A percentile compares a stretch with the other conserved stretches of the same genome.
phyloP scores from a whole-genome alignment of 2,113 vertebrate genomes.

The Neogobius melanostomus region DNA sequence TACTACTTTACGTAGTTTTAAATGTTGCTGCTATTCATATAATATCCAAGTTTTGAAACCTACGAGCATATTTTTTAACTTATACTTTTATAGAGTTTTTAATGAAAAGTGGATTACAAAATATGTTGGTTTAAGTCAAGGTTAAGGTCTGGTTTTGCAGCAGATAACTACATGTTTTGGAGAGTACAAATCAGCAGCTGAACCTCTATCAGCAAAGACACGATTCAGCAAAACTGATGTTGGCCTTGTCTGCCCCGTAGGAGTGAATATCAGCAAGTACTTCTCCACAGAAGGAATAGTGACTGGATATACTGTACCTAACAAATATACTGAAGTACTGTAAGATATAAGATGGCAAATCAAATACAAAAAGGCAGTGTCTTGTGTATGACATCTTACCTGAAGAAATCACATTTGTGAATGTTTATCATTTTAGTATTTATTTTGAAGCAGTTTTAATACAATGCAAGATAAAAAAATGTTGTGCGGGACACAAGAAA shows the following conservation, averaged over 20 bases:
- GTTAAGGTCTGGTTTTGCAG: slow-evolving; percentile 53
- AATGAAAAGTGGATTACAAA: neutral
- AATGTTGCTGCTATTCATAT: neutral
- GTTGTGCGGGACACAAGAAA: neutral
- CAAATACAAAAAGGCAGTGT: too few species aligned
- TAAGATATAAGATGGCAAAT: too few species aligned
- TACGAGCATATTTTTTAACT: neutral
- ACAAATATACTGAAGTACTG: neutral
- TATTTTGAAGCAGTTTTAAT: too few species aligned
- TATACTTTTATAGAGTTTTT: neutral
- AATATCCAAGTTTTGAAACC: neutral
- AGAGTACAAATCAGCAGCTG: slow-evolving; percentile 45
- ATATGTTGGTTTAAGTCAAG: slow-evolving; percentile 35
- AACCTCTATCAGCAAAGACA: slow-evolving; percentile 41
- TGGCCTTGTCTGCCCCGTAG: slow-evolving; percentile 26
- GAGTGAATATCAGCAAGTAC: slow-evolving; percentile 14
- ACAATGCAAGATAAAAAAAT: too few species aligned
- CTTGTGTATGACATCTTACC: too few species aligned
- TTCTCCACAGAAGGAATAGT: neutral
- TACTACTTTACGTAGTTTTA: too few species aligned
- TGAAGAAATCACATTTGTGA: too few species aligned
- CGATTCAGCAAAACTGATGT: slow-evolving; percentile 10
- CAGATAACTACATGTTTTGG: slow-evolving; percentile 53
- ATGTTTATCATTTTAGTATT: too few species aligned
- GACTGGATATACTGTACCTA: neutral